Conservation (phyloP, 2,888 invertebrate genomes). For the Laothoe populi region DNA sequence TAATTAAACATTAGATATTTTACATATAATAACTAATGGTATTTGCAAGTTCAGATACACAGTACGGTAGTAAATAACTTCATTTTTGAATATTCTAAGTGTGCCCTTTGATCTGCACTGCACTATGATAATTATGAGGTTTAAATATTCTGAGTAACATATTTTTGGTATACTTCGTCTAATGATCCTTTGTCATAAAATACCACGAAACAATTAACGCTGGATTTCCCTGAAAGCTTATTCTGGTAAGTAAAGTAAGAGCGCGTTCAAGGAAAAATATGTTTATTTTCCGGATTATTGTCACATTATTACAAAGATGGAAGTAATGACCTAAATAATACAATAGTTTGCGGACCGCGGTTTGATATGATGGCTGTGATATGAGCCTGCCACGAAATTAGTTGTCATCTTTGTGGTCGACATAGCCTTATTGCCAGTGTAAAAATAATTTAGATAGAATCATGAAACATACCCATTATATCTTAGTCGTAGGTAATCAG, state of each 20-base stretch:
- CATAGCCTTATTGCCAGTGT: neutral
- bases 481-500: neutral
- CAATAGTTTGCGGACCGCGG: neutral
- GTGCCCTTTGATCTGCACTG: no score
- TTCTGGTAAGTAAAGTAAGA: neutral
- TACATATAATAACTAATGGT: no score
- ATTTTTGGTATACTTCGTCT: neutral
- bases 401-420: neutral
- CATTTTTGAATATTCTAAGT: no score
- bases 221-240: neutral
- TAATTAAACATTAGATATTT: no score
- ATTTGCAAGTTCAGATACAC: no score
- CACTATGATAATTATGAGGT: no score
- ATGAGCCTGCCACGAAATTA: no score
- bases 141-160: no score
- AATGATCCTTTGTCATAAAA: neutral
- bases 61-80: no score
- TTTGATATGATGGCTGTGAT: no score
- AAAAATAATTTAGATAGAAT: neutral
- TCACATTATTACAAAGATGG: neutral
- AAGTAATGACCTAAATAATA: neutral
- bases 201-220: neutral
- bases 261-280: neutral
- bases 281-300: neutral
- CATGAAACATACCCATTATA: neutral